Conservation (phyloP, 2,797 vertebrate species). For the Gadopsis marmoratus region DNA sequence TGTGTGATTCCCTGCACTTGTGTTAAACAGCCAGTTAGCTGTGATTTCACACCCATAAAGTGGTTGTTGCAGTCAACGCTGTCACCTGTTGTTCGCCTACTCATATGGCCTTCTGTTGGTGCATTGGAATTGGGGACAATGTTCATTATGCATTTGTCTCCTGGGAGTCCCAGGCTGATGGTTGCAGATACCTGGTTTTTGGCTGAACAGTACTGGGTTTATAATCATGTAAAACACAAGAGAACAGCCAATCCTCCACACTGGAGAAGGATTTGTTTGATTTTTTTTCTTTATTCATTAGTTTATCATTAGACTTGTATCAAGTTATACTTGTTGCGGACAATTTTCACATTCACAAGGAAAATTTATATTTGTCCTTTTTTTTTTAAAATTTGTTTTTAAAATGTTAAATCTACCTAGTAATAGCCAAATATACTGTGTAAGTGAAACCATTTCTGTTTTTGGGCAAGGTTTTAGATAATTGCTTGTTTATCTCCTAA, state of each 20-base stretch:
- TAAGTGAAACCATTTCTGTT: slow-evolving; percentile 32
- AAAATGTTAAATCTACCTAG: not conserved
- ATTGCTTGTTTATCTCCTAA: slow-evolving; percentile 43
- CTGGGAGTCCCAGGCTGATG: not conserved
- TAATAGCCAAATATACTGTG: slow-evolving; percentile 11
- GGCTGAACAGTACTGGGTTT: not conserved
- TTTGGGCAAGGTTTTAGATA: slow-evolving; percentile 21
- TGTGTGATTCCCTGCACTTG: slow-evolving; percentile 8
- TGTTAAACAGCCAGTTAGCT: slow-evolving; percentile 11
- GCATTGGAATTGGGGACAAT: not conserved
- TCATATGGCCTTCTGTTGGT: not conserved
- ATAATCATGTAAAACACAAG: not conserved
- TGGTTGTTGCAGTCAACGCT: slow-evolving; percentile 2
- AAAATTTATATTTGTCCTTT: too few species aligned
- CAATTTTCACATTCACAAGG: not conserved
- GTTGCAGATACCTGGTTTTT: not conserved
- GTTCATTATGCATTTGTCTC: not conserved
- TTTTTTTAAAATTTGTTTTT: too few species aligned
- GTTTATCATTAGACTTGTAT: not conserved
- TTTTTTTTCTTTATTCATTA: not conserved
- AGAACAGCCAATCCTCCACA: not conserved
- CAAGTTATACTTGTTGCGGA: not conserved
- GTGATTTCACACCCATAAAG: not conserved
- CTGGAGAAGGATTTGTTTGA: not conserved
- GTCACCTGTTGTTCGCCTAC: not conserved